Base-by-base conservation (phyloP, 2,888 invertebrate species). In the Papilio protenor region DNA sequence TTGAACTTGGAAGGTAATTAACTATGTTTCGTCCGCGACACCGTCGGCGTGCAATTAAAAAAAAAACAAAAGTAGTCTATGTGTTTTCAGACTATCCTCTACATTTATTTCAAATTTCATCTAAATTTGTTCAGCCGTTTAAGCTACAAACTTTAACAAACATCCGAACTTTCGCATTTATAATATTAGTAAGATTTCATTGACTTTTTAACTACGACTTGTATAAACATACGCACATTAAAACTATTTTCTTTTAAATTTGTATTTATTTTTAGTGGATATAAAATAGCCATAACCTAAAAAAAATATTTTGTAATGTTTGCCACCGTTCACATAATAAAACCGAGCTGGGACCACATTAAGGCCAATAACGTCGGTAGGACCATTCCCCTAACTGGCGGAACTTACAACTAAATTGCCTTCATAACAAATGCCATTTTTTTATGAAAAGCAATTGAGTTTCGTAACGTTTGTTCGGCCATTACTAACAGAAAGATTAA, bases 291-390 rank as follows among this genome's bases (percentile, higher is more conserved):
- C 66, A 18, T 52, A 72, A 18, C 27, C 16, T 61, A 64, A 55
- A 12, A 77, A 73, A 77, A 61, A 76, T 57, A 69, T 76, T 79
- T 76, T 80, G 77, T 77, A 74, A 79, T 76, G 70, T 61, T 73
- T 72, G 66, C 40, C 81, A 79, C 76, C 78, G 74, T 78, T 79
- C 81, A 79, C 81, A 81, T 81, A 80, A 82, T 83, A 81, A 81
- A 81, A 73, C 77, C 77, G 79, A 79, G 79, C 40, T 21, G 18
- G 52, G 64, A 57, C 73, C 64, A 82, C 86, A 90, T 88, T 90
- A 89, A 87, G 88, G 90, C 82, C 86, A 82, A 85, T 90, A 88
- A 85, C 90, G 89, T 86, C 82, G 82, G 84, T 88, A 89, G 83
- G 82, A 83, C 81, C 82, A 82, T 82, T 81, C 72, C 82, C 80